Evolutionary conservation across 1,140 invertebrate genomes (phyloP), one percentile per base, ranked within the genome.

Genomic region (Panagrolaimus sp.): DNA sequence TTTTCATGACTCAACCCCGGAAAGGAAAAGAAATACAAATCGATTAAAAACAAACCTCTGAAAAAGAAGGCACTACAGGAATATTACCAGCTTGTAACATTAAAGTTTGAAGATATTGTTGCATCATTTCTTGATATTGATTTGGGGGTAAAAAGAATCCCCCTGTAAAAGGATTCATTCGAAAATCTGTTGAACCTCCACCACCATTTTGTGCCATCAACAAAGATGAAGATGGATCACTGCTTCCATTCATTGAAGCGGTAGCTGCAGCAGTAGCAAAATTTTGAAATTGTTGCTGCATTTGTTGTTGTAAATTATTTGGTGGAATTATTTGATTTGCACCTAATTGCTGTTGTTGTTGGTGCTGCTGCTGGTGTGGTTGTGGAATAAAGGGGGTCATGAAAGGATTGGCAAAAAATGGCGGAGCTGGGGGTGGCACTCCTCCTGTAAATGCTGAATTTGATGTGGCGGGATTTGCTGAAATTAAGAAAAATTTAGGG

Each of bases 71-170:
- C 9, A n/a, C 11, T 57, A 27, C 9, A 14, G n/a, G 13, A n/a
- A 16, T 4, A n/a, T 27, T 27, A 11, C 68, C 43, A 47, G 72
- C 72, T 16, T 73, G 72, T 3, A 64, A 25, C 72, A 73, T 68
- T 31, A 73, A 63, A 23, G 69, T 63, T 20, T 73, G 72, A 44
- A 79, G 68, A 61, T 80, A 79, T 42, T 79, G 75, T 66, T 80
- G 78, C 78, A 79, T 80, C 70, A 79, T 78, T 45, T 79, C 75
- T 63, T 79, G 77, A 68, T 79, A 79, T 46, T 78, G 75, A 46
- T 65, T 65, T 1, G 77, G 77, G 0, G 77, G 70, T 27, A 79
- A 68, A 23, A 79, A 72, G 38, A 74, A 76, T 31, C 73, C 73
- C 9, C 73, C 73, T 20, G 73, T 67, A 8, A 75, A 66, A 0